Percentiles rank a stretch among this genome's conserved stretches.
Conservation (phyloP, 1,140 invertebrate genomes). For the Yoshiicerus persimilis region DNA sequence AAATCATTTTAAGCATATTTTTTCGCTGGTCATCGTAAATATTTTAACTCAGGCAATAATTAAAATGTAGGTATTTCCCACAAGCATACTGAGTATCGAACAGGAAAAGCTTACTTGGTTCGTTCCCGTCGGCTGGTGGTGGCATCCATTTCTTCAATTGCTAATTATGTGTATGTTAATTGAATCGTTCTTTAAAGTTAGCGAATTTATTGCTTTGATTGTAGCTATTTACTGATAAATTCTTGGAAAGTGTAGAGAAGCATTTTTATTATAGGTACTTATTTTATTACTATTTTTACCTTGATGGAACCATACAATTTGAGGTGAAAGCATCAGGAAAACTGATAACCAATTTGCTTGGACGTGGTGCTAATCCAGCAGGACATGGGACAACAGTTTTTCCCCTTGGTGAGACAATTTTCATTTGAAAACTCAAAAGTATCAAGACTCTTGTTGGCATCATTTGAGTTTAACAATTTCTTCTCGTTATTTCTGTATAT, state of each 20-base stretch:
- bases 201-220: not conserved
- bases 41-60: not conserved
- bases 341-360: conserved; percentile 31
- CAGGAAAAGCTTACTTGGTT: conserved; percentile 13
- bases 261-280: conserved; percentile 32
- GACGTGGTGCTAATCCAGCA: not conserved
- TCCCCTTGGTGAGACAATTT: not conserved
- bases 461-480: too few relatives aligned
- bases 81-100: conserved; percentile 45
- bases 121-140: conserved; percentile 35
- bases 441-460: not conserved
- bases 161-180: conserved; percentile 44
- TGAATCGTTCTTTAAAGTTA: not conserved
- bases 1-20: not conserved
- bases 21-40: not conserved
- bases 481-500: not conserved
- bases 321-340: conserved; percentile 42
- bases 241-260: too few relatives aligned
- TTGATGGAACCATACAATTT: conserved; percentile 35
- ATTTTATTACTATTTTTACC: conserved; percentile 45
- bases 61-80: conserved; percentile 18
- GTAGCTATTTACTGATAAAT: not conserved
- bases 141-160: conserved; percentile 42
- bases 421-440: not conserved
- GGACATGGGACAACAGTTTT: conserved; percentile 31